These are phyloP conservation scores for Acanthopleura granulata DNA, from an alignment of 2,888 invertebrate genomes.

Conservation along the genomic window DNA sequence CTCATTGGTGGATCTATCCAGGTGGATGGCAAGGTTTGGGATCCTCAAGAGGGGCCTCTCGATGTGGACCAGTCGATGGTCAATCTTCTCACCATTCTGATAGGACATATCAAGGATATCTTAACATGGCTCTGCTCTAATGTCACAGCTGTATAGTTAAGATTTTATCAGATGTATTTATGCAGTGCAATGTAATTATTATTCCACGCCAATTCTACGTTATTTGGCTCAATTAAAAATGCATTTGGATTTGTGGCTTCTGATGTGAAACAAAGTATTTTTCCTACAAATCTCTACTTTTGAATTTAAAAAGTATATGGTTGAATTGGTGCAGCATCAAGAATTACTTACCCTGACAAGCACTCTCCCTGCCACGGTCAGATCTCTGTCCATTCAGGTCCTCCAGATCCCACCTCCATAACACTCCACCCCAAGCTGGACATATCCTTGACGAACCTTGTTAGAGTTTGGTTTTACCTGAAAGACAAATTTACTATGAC, in stretches of 20 bases:
- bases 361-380: slow-evolving; percentile 71
- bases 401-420: slow-evolving; percentile 74
- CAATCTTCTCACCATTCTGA: slow-evolving; percentile 50
- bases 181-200: too few species aligned
- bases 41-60: slow-evolving; percentile 70
- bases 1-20: slow-evolving; percentile 69
- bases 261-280: too few species aligned
- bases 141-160: too few species aligned
- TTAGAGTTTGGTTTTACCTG: slow-evolving; percentile 71
- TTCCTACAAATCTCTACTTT: neutral
- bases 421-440: slow-evolving; percentile 71
- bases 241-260: too few species aligned
- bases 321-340: neutral
- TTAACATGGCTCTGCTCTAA: neutral
- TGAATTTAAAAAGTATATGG: neutral
- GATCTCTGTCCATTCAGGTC: slow-evolving; percentile 73
- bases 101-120: neutral
- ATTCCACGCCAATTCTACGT: too few species aligned
- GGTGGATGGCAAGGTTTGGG: slow-evolving; percentile 72
- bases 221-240: too few species aligned
- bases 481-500: neutral
- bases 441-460: slow-evolving; percentile 66
- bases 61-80: slow-evolving; percentile 69
- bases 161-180: too few species aligned
- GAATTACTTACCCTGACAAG: slow-evolving; percentile 64